These are phyloP conservation scores for Rotaria socialis DNA, from an alignment of 2,888 invertebrate species.

Conservation along the genomic window DNA sequence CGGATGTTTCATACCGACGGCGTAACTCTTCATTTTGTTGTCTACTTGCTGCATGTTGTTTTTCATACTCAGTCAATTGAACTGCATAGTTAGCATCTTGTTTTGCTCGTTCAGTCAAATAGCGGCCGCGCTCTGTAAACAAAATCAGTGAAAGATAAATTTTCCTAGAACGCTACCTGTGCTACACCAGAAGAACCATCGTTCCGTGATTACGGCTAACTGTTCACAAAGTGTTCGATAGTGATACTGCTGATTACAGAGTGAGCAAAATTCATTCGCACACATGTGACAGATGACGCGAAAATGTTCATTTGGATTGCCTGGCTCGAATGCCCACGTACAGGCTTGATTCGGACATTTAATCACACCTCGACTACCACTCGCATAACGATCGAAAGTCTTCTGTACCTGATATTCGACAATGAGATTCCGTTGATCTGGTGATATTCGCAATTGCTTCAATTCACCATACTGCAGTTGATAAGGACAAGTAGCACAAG, in stretches of 20 bases:
- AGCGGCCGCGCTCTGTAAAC: background rate
- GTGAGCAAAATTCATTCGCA: background rate
- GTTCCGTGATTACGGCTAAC: background rate
- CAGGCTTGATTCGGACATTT: background rate
- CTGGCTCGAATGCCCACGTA: background rate
- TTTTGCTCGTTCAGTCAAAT: background rate
- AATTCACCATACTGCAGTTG: background rate
- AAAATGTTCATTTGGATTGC: background rate
- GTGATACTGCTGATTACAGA: background rate
- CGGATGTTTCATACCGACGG: background rate
- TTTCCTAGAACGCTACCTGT: background rate
- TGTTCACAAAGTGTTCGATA: background rate
- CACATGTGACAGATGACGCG: background rate
- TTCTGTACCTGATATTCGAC: background rate
- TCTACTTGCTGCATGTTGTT: background rate
- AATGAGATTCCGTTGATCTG: background rate
- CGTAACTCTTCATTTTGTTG: background rate
- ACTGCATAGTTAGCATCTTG: background rate
- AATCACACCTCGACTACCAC: background rate
- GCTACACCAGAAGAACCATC: constrained; percentile 26
- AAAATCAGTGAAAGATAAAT: too few species aligned
- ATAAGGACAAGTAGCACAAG: background rate
- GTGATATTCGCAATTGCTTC: background rate
- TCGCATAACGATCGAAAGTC: background rate
- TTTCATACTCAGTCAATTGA: background rate